Percentiles rank a stretch among this genome's conserved stretches.
phyloP scores from a whole-genome alignment of 2,888 invertebrate genomes.

The Dasysyrphus tricinctus region DNA sequence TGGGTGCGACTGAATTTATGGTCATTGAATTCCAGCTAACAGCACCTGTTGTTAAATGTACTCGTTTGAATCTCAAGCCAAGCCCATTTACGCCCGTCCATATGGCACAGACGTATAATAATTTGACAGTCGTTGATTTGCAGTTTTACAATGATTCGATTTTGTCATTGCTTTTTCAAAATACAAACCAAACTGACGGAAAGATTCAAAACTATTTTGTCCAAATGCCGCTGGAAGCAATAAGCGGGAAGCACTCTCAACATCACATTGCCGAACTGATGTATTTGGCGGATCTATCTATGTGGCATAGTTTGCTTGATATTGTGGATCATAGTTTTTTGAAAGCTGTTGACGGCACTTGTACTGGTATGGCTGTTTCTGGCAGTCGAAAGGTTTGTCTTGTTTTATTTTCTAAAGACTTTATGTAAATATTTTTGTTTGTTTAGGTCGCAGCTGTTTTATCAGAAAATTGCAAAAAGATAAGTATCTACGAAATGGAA shows the following conservation, averaged over 20 bases:
- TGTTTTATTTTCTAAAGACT: not conserved
- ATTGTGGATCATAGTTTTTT: slow-evolving; percentile 85
- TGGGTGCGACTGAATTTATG: slow-evolving; percentile 80
- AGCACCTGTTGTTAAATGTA: slow-evolving; percentile 84
- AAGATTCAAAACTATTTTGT: slow-evolving; percentile 84
- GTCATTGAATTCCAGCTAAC: slow-evolving; percentile 80
- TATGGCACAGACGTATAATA: slow-evolving; percentile 75
- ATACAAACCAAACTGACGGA: slow-evolving; percentile 84
- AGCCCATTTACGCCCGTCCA: slow-evolving; percentile 81
- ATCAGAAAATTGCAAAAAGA: slow-evolving; percentile 90
- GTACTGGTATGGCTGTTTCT: slow-evolving; percentile 91
- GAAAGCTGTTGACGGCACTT: slow-evolving; percentile 87
- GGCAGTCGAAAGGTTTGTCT: slow-evolving; percentile 86
- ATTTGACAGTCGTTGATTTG: slow-evolving; percentile 86
- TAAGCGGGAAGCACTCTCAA: slow-evolving; percentile 83
- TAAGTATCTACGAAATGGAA: slow-evolving; percentile 96
- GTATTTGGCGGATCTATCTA: slow-evolving; percentile 77
- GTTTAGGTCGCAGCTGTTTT: slow-evolving; percentile 90
- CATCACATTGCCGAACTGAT: slow-evolving; percentile 78
- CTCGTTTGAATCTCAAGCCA: slow-evolving; percentile 85
- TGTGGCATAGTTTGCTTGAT: slow-evolving; percentile 85
- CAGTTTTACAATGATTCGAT: slow-evolving; percentile 89
- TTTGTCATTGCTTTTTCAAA: slow-evolving; percentile 89
- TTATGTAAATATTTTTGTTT: not conserved
- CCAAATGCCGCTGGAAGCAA: slow-evolving; percentile 82